phyloP scores from a whole-genome alignment of 1,140 invertebrate genomes.

The Bombus waltoni region DNA sequence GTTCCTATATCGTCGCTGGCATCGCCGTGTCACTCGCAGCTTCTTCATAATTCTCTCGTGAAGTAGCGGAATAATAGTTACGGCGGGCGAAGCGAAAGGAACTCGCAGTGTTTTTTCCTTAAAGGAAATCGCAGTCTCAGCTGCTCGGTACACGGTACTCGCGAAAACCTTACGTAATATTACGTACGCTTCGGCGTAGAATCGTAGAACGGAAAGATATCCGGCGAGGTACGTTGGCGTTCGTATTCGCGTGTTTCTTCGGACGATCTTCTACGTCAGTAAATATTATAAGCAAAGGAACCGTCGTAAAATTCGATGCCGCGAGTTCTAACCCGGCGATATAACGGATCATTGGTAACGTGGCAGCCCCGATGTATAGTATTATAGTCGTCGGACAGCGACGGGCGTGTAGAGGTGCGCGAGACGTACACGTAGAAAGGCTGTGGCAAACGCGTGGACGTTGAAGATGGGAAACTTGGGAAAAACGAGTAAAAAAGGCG shows the following conservation, averaged over 20 bases:
- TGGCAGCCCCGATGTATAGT: neutral
- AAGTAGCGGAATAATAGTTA: slow-evolving; percentile 66
- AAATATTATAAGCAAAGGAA: neutral
- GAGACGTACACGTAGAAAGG: neutral
- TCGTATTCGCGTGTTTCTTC: no score
- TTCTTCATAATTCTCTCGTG: slow-evolving; percentile 74
- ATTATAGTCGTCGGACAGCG: neutral
- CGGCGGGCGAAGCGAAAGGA: slow-evolving; percentile 7
- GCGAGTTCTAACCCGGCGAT: neutral
- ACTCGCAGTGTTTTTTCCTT: neutral
- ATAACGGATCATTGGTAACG: neutral
- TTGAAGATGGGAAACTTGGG: neutral
- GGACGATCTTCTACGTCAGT: no score
- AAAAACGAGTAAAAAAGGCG: slow-evolving; percentile 49
- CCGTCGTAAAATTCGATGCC: neutral
- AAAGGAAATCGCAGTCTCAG: neutral
- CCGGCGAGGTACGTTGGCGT: no score
- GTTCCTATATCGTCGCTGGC: slow-evolving; percentile 59
- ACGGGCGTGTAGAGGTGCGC: neutral
- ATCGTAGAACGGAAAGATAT: neutral
- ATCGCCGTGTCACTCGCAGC: slow-evolving; percentile 73
- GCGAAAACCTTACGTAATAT: neutral
- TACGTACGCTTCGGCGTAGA: neutral
- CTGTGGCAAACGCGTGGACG: neutral
- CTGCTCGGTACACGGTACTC: neutral